Percentiles rank a stretch among this genome's conserved stretches.
Conservation (phyloP, 2,888 invertebrate species). For the Drosophila sordidapex region DNA sequence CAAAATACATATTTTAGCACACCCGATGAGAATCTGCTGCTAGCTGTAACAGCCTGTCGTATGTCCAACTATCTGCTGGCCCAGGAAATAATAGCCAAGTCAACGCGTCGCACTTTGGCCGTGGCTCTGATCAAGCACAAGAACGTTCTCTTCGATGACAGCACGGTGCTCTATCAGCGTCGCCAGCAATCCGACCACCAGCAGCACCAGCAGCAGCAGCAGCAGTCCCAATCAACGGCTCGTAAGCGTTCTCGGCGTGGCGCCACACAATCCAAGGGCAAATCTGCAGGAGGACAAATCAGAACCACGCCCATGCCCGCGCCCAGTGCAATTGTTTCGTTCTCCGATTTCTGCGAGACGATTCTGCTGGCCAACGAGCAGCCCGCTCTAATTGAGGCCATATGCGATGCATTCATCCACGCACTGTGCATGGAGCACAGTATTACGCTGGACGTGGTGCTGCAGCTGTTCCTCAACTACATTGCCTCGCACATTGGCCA, state of each 20-base stretch:
- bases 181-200: slow-evolving; percentile 53
- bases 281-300: slow-evolving; percentile 10
- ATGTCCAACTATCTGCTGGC: slow-evolving; percentile 83
- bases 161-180: slow-evolving; percentile 74
- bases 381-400: slow-evolving; percentile 80
- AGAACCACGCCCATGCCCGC: slow-evolving; percentile 45
- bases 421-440: slow-evolving; percentile 83
- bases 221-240: slow-evolving; percentile 15
- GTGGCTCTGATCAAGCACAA: slow-evolving; percentile 80
- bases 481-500: slow-evolving; percentile 88
- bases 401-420: slow-evolving; percentile 83
- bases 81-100: slow-evolving; percentile 74
- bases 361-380: slow-evolving; percentile 81
- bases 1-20: slow-evolving; percentile 34
- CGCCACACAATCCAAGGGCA: slow-evolving; percentile 28
- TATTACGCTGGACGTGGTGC: slow-evolving; percentile 81
- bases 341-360: slow-evolving; percentile 84
- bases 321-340: slow-evolving; percentile 74
- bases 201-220: slow-evolving; percentile 17
- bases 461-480: slow-evolving; percentile 88
- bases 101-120: slow-evolving; percentile 77
- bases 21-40: slow-evolving; percentile 79
- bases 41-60: slow-evolving; percentile 83
- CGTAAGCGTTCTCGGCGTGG: slow-evolving; percentile 41
- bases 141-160: slow-evolving; percentile 83